Base-by-base conservation (phyloP, 2,888 invertebrate species). In the Eristalinus sepulchralis region DNA sequence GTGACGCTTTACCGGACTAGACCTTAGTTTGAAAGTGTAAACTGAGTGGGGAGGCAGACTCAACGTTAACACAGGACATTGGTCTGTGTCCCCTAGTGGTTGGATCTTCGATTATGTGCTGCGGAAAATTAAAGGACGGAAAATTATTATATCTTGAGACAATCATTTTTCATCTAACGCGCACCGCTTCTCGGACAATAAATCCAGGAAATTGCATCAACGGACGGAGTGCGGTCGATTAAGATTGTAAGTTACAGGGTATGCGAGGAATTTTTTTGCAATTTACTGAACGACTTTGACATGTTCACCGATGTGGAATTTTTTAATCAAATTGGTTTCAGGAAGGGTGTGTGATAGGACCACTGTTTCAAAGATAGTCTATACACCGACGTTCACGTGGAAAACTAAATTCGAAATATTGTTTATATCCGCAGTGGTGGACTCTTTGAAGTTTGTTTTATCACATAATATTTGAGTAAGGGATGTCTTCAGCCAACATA, bases 71-170 rank as follows among this genome's bases (percentile, higher is more conserved):
- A 11, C 31, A 63, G n/a, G 67, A 9, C 64, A 62, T 11, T 24
- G 57, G 60, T 13, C 47, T 36, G 27, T 33, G 33, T 47, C 59
- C 33, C 31, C 71, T 33, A 63, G 36, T 31, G 57, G 57, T 11
- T 22, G 57, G 57, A 60, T 67, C 22, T 20, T 34, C n/a, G 70
- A 66, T 70, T 79, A 71, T 70, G 22, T 67, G 63, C 70, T 75
- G 73, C 73, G 83, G 59, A 75, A 83, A 79, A 79, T 71, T 80
- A 71, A 66, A 68, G 27, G 62, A 10, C 47, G 68, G 70, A 68
- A 77, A 72, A 53, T 77, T 62, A 68, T 75, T 75, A 68, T 84
- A 70, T 62, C 76, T 67, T 71, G 71, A 67, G 81, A 81, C 77
- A 72, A 63, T 76, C 34, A 84, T 85, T 81, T 60, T 64, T 81